Evolutionary conservation across 2,113 vertebrate genomes (phyloP), one percentile per base, ranked within the genome.

Genomic region (Ornithorhynchus anatinus): DNA sequence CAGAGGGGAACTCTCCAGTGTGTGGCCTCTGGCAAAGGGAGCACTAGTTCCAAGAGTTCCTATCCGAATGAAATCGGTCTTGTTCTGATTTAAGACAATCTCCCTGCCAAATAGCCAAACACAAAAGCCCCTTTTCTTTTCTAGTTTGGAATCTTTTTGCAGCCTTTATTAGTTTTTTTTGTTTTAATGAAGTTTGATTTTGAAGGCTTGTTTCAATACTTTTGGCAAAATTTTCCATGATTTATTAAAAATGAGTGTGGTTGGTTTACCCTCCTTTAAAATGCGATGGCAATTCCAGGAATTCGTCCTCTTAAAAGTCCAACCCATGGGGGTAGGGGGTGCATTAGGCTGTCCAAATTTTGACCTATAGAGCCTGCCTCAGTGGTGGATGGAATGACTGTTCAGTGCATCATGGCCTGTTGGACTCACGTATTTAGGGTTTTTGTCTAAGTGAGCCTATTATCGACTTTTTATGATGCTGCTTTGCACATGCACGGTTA

Each of bases 401-500:
- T n/a, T n/a, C n/a, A n/a, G n/a, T 1, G 7, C 22, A 5, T 16
- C 7, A 3, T 52, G 39, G 33, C 12, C n/a, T n/a, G n/a, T 23
- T 29, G 12, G 40, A 27, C 27, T 15, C 43, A 53, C 8, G 12
- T 2, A 1, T 56, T 54, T 64, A 32, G 23, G 51, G 68, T 4
- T 51, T 64, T 68, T 59, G 62, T 80, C 80, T 69, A 39, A 59
- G 23, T 17, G 5, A 69, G 81, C 17, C 35, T 13, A 29, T 77
- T 80, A 70, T 79, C 54, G 17, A 68, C 60, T 63, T 59, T 64
- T 77, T 77, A 54, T 75, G 85, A 69, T 53, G 51, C 59, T 20
- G 37, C 62, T 58, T 85, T 78, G 50, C 72, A 60, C 13, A 40
- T 42, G 70, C 53, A 35, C 54, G 75, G 78, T 54, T 73, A 77